Base-by-base conservation (phyloP, 2,888 invertebrate genomes). In the Eucera pruinosa region DNA sequence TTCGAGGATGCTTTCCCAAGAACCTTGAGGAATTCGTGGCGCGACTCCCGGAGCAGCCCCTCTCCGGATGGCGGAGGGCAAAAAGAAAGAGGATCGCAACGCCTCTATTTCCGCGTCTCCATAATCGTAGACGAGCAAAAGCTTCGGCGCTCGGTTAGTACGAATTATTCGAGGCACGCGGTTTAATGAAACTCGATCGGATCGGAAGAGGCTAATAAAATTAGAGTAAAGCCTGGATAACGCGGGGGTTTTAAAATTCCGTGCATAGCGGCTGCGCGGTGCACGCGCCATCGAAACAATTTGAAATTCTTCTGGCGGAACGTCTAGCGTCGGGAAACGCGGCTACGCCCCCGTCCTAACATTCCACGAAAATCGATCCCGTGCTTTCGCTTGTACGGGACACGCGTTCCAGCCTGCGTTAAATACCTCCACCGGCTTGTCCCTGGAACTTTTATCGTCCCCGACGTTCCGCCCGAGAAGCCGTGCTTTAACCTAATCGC, bases 361-460 rank as follows among this genome's bases (percentile, higher is more conserved):
- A 76, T 84, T 84, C 84, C 78, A 60, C 41, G 45, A 69, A 80
- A 84, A 84, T 84, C 78, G 78, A 84, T 84, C 60, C 65, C 57
- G 13, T 54, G 47, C 65, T 58, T 27, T 62, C 23, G 67, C 65
- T n/a, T 20, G 47, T 55, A 58, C 58, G 62, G 57, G 27, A 48
- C 68, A 50, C 65, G 68, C 65, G 68, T 78, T 74, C 68, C 71
- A 54, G 7, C 20, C n/a, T 48, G 45, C 54, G 78, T 78, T 78
- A 76, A 78, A 62, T 67, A 68, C 54, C 41, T n/a, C 36, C n/a
- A 13, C 18, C 36, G 20, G 47, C 47, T 41, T 58, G 73, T 23
- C n/a, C 18, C 66, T 23, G 15, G n/a, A 48, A 48, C 65, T 33
- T 41, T 65, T 48, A 41, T 57, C 65, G 39, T 30, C 7, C 9